Percentiles rank a stretch among this genome's conserved stretches.
Evolutionary conservation across 2,113 vertebrate species (phyloP).

Genomic region (Tupaia chinensis): DNA sequence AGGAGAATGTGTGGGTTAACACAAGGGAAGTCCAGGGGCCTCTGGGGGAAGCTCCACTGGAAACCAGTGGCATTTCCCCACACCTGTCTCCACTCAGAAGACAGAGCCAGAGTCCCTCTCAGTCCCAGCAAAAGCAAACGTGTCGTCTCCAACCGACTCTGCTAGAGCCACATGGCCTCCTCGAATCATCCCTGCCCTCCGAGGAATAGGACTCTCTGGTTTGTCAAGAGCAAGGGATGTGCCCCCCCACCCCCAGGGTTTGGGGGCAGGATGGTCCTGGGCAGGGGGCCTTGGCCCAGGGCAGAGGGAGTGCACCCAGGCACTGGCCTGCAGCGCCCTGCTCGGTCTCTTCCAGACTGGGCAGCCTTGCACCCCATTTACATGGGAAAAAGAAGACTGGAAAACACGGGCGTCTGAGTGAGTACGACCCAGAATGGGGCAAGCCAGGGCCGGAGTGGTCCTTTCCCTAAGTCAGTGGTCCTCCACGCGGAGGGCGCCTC

Average conservation of each 20-base stretch:
- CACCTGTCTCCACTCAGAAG: neutral
- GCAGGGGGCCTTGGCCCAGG: neutral
- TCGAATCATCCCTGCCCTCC: neutral
- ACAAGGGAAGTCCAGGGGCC: neutral
- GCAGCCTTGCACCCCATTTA: neutral
- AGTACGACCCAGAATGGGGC: no score
- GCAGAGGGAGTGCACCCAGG: rapidly evolving
- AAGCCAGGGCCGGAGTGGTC: rapidly evolving
- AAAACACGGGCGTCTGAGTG: neutral
- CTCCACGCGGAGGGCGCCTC: neutral
- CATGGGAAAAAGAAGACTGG: neutral
- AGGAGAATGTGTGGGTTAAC: neutral
- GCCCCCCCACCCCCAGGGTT: no score
- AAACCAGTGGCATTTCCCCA: neutral
- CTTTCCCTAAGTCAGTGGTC: neutral
- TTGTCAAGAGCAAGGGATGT: neutral
- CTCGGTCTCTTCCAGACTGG: rapidly evolving
- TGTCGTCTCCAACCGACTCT: neutral
- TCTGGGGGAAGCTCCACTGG: no score
- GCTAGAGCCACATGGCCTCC: neutral
- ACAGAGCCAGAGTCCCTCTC: neutral
- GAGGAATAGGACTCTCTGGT: neutral
- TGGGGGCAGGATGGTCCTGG: rapidly evolving
- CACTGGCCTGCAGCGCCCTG: rapidly evolving
- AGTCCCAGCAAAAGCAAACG: neutral